These are phyloP conservation scores for Malthinus seriepunctatus DNA, from an alignment of 2,888 invertebrate species.

Conservation along the genomic window DNA sequence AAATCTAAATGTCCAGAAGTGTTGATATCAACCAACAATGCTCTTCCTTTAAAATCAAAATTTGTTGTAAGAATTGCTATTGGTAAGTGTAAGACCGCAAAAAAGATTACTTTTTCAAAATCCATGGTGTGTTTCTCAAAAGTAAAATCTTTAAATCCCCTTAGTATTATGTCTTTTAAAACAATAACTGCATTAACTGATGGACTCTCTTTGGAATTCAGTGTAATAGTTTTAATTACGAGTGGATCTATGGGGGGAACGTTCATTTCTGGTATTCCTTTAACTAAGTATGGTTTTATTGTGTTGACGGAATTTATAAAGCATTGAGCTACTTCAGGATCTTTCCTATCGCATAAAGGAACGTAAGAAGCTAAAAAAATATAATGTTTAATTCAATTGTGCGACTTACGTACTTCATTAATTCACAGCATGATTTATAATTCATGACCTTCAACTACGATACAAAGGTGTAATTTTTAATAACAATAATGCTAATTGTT, in stretches of 20 bases:
- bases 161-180: constrained; percentile 35
- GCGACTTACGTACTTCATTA: no score
- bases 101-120: constrained; percentile 1
- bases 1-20: background rate
- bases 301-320: constrained; percentile 39
- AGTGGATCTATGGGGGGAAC: constrained; percentile 45
- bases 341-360: constrained; percentile 38
- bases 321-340: constrained; percentile 44
- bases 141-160: constrained; percentile 36
- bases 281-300: constrained; percentile 39
- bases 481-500: no score
- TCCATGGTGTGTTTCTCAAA: constrained; percentile 32
- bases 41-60: background rate
- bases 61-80: background rate
- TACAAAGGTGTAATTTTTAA: no score
- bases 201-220: background rate
- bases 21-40: background rate
- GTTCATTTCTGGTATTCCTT: constrained; percentile 46
- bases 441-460: no score
- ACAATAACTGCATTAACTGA: background rate
- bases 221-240: constrained; percentile 37
- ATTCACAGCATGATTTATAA: no score
- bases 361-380: constrained; percentile 26
- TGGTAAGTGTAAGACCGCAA: background rate
- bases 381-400: no score